phyloP scores from a whole-genome alignment of 2,797 vertebrate species.

The Coracias cyanogaster region DNA sequence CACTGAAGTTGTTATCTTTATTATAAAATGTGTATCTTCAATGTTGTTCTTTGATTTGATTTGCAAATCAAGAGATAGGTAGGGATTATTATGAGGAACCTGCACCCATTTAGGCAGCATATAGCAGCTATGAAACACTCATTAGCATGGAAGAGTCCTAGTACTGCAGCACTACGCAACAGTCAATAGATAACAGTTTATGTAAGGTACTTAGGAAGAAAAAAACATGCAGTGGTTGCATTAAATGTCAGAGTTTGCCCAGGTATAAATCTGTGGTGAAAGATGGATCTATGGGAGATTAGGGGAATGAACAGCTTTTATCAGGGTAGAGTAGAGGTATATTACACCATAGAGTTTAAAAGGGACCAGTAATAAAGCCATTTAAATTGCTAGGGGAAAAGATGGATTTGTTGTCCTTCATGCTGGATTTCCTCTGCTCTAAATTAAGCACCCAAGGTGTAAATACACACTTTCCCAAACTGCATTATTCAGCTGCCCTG shows the following conservation, averaged over 20 bases:
- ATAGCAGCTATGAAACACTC: neutral
- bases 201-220: neutral
- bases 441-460: neutral
- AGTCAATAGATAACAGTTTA: neutral
- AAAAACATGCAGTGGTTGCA: neutral
- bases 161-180: neutral
- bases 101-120: neutral
- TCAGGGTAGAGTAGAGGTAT: neutral
- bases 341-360: neutral
- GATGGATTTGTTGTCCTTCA: neutral
- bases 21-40: neutral
- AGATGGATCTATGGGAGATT: neutral
- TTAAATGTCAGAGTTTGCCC: neutral
- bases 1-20: neutral
- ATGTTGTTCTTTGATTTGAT: neutral
- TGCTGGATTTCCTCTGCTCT: neutral
- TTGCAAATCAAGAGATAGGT: neutral
- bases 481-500: neutral
- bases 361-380: neutral
- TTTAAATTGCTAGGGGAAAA: neutral
- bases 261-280: neutral
- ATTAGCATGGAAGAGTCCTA: neutral
- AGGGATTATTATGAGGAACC: neutral
- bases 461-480: neutral
- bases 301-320: neutral